A percentile compares a stretch with the other conserved stretches of the same genome.
Evolutionary conservation across 2,113 vertebrate genomes (phyloP).

Genomic region (Pholis gunnellus): DNA sequence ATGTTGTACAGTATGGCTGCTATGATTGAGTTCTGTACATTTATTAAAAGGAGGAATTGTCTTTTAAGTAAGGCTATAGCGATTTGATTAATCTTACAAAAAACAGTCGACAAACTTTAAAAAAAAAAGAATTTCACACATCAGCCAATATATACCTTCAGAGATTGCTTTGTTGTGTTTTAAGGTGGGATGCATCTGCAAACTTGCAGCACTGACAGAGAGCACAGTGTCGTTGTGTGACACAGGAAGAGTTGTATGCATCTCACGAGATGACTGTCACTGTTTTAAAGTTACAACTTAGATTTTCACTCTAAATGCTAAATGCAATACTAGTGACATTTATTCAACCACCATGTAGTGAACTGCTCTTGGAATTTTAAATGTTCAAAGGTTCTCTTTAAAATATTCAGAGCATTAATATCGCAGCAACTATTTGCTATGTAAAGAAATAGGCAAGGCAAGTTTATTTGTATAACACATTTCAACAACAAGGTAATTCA

Average conservation of each 20-base stretch:
- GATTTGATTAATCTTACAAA: neutral
- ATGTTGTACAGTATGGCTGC: neutral
- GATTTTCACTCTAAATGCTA: neutral
- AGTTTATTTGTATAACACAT: too few species aligned
- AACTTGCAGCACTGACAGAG: slow-evolving; percentile 20
- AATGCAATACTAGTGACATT: neutral
- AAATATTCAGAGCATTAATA: too few species aligned
- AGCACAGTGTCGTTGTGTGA: neutral
- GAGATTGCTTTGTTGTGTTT: neutral
- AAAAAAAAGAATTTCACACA: neutral
- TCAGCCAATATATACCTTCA: too few species aligned
- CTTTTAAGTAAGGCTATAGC: neutral
- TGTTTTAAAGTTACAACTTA: neutral
- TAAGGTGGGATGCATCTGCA: slow-evolving; percentile 42
- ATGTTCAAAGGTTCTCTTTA: neutral
- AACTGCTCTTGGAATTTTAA: neutral
- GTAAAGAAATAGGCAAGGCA: too few species aligned
- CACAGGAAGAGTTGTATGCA: slow-evolving; percentile 38
- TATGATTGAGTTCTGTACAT: neutral
- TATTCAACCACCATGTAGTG: neutral
- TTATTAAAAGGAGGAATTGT: neutral
- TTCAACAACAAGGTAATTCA: too few species aligned
- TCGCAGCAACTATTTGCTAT: too few species aligned
- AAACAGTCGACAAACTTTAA: neutral
- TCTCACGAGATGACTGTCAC: slow-evolving; percentile 8